Evolutionary conservation across 1,140 invertebrate species (phyloP).

Genomic region (Cheumatopsyche charites): DNA sequence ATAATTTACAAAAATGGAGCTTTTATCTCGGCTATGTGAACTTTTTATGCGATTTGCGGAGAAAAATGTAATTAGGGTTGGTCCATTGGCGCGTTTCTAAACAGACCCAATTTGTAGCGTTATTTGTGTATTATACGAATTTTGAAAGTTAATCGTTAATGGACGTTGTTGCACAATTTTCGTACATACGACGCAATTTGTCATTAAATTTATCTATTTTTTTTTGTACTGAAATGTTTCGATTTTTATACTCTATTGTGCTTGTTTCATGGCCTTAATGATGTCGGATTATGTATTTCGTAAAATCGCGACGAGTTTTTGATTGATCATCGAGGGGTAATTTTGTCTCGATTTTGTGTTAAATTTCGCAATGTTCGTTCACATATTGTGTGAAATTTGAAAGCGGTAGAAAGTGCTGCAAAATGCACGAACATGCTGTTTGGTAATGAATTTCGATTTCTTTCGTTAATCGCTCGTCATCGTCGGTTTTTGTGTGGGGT

Average conservation of each 20-base stretch:
- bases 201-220: not conserved
- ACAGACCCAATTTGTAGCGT: not conserved
- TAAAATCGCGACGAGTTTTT: not conserved
- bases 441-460: conserved; percentile 6
- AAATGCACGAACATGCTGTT: not conserved
- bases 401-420: conserved; percentile 10
- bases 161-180: not conserved
- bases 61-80: too few relatives aligned
- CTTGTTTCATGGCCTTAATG: conserved; percentile 5
- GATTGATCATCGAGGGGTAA: not conserved
- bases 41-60: too few relatives aligned
- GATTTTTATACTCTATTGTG: not conserved
- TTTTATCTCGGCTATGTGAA: too few relatives aligned
- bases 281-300: conserved; percentile 17
- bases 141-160: not conserved
- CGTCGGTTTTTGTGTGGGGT: not conserved
- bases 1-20: too few relatives aligned
- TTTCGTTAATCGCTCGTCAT: conserved; percentile 2
- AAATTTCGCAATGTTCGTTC: conserved; percentile 2
- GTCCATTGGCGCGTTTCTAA: not conserved
- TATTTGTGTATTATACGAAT: not conserved
- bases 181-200: not conserved
- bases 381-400: not conserved
- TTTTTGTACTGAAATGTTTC: not conserved
- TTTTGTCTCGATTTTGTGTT: not conserved